These are phyloP conservation scores for Linnaemya tessellans DNA, from an alignment of 2,888 invertebrate genomes.

Conservation along the genomic window DNA sequence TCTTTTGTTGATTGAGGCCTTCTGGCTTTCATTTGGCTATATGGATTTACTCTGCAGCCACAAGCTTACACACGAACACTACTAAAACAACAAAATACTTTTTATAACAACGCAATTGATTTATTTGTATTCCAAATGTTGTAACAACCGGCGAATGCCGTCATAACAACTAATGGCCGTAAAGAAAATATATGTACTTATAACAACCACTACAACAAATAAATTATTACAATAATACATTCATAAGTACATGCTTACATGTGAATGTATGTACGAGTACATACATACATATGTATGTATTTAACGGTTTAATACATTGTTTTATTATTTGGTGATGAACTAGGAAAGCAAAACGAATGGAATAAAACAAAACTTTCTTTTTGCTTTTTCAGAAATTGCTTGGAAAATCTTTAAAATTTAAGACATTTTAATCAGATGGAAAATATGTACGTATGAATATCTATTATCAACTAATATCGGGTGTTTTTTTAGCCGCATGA, in stretches of 20 bases:
- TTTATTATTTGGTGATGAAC: constrained; percentile 18
- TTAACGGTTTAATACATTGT: constrained; percentile 38
- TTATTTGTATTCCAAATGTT: constrained; percentile 42
- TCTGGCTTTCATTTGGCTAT: background rate
- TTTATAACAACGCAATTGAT: constrained; percentile 37
- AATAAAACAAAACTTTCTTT: constrained; percentile 64
- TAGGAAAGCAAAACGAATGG: background rate
- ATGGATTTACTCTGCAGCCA: background rate
- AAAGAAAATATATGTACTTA: constrained; percentile 24
- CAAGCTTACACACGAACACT: background rate
- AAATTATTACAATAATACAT: background rate
- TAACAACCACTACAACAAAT: background rate
- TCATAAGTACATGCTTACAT: background rate
- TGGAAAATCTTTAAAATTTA: constrained; percentile 33
- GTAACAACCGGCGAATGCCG: constrained; percentile 62
- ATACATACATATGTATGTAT: background rate
- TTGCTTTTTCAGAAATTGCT: constrained; percentile 5
- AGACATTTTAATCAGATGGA: constrained; percentile 32
- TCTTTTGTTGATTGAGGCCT: too few relatives aligned
- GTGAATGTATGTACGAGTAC: background rate
- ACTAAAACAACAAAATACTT: background rate
- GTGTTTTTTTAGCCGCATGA: too few relatives aligned
- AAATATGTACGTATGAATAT: background rate
- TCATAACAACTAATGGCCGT: constrained; percentile 55
- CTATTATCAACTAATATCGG: too few relatives aligned